These are phyloP conservation scores for Dicyrtomina minuta DNA, from an alignment of 2,888 invertebrate species.

Conservation along the genomic window DNA sequence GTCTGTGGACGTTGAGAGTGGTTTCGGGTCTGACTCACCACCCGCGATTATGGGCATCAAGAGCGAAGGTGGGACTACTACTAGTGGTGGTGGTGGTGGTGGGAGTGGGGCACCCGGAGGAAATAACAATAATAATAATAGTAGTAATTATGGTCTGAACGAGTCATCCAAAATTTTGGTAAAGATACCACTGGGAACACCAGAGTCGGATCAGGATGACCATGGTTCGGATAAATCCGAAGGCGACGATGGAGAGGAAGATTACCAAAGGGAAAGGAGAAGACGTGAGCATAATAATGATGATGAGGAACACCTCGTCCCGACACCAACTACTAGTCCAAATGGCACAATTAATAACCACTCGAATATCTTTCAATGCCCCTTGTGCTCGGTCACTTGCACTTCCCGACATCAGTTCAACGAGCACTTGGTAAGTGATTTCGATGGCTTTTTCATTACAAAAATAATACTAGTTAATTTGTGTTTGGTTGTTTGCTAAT, in stretches of 20 bases:
- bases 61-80: not conserved
- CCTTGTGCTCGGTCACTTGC: constrained; percentile 48
- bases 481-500: not conserved
- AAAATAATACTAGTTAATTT: not conserved
- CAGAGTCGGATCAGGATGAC: not conserved
- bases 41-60: no score
- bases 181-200: constrained; percentile 9
- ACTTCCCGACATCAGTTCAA: constrained; percentile 52
- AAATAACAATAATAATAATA: no score
- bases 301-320: constrained; percentile 12
- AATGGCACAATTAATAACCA: constrained; percentile 27
- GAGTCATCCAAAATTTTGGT: constrained; percentile 4
- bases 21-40: no score
- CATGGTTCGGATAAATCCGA: constrained; percentile 9
- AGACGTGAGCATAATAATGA: constrained; percentile 5
- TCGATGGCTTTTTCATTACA: not conserved
- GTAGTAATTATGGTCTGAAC: not conserved
- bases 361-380: constrained; percentile 50
- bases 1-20: not conserved
- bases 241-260: constrained; percentile 3
- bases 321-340: constrained; percentile 40
- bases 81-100: not conserved
- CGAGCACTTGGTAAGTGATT: constrained; percentile 51
- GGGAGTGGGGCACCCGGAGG: not conserved
- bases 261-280: constrained; percentile 8